These are phyloP conservation scores for Micrasema minimum DNA, from an alignment of 1,140 invertebrate genomes.

Conservation along the genomic window DNA sequence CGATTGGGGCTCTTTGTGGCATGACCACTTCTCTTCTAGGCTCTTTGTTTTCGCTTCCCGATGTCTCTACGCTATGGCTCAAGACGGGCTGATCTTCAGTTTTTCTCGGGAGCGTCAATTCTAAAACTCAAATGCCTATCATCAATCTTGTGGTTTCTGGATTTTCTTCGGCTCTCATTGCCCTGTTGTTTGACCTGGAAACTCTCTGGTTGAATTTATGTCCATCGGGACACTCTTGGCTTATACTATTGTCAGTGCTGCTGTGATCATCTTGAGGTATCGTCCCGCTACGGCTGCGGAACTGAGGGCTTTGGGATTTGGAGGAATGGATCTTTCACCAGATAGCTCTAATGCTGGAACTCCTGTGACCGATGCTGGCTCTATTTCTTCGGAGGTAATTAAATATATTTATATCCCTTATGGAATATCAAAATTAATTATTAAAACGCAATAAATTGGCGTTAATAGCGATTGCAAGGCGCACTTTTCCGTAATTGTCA, in stretches of 20 bases:
- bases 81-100: conserved; percentile 85
- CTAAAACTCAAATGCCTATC: conserved; percentile 85
- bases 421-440: background rate
- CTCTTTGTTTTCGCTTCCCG: conserved; percentile 86
- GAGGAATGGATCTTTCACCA: conserved; percentile 62
- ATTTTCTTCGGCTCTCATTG: conserved; percentile 79
- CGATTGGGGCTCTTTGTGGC: conserved; percentile 87
- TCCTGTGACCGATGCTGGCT: conserved; percentile 63
- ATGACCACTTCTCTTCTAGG: conserved; percentile 90
- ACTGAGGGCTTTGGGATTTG: conserved; percentile 60
- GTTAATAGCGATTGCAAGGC: too few relatives aligned
- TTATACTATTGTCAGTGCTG: conserved; percentile 90
- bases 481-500: too few relatives aligned
- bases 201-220: conserved; percentile 94
- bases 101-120: conserved; percentile 80
- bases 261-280: conserved; percentile 88
- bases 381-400: conserved; percentile 64
- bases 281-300: conserved; percentile 68
- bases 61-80: conserved; percentile 90
- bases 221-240: conserved; percentile 91
- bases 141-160: conserved; percentile 85
- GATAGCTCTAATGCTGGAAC: conserved; percentile 66
- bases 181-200: conserved; percentile 88
- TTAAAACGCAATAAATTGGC: too few relatives aligned
- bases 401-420: conserved; percentile 1